Conservation (phyloP, 1,140 invertebrate species). For the Drosophila kanapiae region DNA sequence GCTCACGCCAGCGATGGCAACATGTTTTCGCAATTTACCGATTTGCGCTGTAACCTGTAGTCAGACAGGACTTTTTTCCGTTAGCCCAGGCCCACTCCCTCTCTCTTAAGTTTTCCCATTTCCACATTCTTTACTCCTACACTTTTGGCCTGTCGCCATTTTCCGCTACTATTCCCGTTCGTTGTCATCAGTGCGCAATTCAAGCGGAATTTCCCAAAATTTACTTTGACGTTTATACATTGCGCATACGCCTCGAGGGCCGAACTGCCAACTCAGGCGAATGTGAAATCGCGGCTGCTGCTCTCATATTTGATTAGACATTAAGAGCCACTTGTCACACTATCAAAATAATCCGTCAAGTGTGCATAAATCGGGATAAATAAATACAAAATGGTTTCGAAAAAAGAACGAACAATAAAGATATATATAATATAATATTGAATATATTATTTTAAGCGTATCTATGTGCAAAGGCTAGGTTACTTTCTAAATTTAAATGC, state of each 20-base stretch:
- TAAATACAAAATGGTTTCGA: background rate
- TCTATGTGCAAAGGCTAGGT: background rate
- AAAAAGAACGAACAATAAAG: background rate
- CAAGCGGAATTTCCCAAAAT: slow-evolving; percentile 72
- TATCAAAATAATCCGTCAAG: slow-evolving; percentile 25
- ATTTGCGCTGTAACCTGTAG: slow-evolving; percentile 69
- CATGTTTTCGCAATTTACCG: slow-evolving; percentile 81
- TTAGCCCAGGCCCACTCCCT: background rate
- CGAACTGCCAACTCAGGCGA: slow-evolving; percentile 45
- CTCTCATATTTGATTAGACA: slow-evolving; percentile 60
- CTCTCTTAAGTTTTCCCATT: background rate
- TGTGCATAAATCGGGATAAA: slow-evolving; percentile 6
- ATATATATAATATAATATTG: too few relatives aligned
- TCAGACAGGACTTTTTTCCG: slow-evolving; percentile 41
- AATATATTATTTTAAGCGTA: too few relatives aligned
- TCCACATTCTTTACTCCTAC: background rate
- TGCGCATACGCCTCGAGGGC: slow-evolving; percentile 63
- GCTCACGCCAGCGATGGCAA: slow-evolving; percentile 52
- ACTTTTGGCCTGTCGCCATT: background rate
- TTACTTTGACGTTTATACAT: slow-evolving; percentile 75
- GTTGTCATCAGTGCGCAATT: slow-evolving; percentile 68
- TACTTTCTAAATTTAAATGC: background rate
- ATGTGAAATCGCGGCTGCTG: slow-evolving; percentile 4
- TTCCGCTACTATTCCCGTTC: slow-evolving; percentile 23
- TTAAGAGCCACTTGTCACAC: slow-evolving; percentile 42